These are phyloP conservation scores for Drosophila peninsularis DNA, from an alignment of 2,888 invertebrate species.

Conservation along the genomic window DNA sequence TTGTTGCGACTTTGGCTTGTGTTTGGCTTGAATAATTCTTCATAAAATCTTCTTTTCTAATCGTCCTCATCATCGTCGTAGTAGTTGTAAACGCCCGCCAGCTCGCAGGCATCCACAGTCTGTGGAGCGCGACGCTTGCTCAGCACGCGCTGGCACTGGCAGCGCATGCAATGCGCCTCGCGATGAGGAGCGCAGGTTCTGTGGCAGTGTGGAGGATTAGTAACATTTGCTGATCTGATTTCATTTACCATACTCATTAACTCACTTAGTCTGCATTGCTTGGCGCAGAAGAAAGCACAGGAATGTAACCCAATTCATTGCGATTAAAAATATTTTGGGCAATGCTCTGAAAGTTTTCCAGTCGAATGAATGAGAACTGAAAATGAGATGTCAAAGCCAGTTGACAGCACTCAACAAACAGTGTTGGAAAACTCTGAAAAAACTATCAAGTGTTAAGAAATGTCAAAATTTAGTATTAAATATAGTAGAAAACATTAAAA, in stretches of 20 bases:
- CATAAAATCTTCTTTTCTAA: background rate
- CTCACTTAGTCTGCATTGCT: slow-evolving; percentile 1
- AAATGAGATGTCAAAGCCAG: background rate
- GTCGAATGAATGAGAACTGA: background rate
- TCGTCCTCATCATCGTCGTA: background rate
- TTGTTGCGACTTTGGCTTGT: too few species aligned
- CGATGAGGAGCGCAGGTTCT: slow-evolving; percentile 11
- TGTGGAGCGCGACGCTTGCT: background rate
- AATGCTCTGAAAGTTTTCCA: background rate
- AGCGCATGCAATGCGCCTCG: slow-evolving; percentile 13
- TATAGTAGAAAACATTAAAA: too few species aligned
- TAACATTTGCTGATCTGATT: background rate
- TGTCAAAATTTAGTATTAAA: background rate
- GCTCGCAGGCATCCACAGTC: background rate
- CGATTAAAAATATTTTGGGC: background rate
- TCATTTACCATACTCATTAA: background rate
- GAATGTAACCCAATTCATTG: slow-evolving; percentile 2
- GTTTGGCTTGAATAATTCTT: too few species aligned
- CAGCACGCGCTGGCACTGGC: slow-evolving; percentile 8
- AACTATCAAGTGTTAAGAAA: background rate
- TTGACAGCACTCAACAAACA: background rate
- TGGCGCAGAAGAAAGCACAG: slow-evolving; percentile 6
- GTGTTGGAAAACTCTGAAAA: background rate
- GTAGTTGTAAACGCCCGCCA: background rate
- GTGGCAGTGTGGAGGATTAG: background rate